Percentiles rank a stretch among this genome's conserved stretches.
Evolutionary conservation across 2,888 invertebrate species (phyloP).

Genomic region (Eugnorisma glareosa): DNA sequence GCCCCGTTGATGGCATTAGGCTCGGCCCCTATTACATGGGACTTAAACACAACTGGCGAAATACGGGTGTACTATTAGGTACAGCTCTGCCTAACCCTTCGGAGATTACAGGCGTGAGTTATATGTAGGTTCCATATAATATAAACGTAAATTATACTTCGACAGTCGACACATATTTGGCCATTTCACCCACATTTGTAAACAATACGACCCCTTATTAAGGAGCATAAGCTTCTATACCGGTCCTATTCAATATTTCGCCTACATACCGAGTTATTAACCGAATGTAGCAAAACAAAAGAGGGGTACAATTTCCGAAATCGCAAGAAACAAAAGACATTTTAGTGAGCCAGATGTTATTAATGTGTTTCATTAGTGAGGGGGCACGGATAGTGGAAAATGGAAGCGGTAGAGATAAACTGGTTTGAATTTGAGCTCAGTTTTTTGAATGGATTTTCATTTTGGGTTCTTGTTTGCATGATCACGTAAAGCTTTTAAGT

Average conservation of each 20-base stretch:
- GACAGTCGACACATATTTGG: constrained; percentile 30
- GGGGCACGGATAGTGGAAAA: constrained; percentile 58
- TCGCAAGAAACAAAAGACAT: constrained; percentile 81
- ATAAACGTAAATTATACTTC: constrained; percentile 13
- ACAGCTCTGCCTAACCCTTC: no score
- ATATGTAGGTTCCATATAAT: not conserved
- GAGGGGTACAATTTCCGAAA: constrained; percentile 74
- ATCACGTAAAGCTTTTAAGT: not conserved
- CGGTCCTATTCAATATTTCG: constrained; percentile 57
- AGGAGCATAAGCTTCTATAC: constrained; percentile 35
- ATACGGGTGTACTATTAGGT: no score
- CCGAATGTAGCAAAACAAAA: constrained; percentile 67
- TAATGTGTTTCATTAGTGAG: constrained; percentile 83
- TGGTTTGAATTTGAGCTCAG: constrained; percentile 41
- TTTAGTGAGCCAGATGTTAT: constrained; percentile 83
- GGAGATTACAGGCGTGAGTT: no score
- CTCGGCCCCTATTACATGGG: no score
- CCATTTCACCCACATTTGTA: constrained; percentile 38
- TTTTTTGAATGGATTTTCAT: constrained; percentile 25
- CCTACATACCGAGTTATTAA: constrained; percentile 63
- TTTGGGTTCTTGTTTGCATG: constrained; percentile 1
- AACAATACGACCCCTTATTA: constrained; percentile 45
- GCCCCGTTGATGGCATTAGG: not conserved
- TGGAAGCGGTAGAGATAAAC: constrained; percentile 63
- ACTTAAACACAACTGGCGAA: no score